Evolutionary conservation across 2,113 vertebrate genomes (phyloP), one percentile per base, ranked within the genome.

Genomic region (Petaurus breviceps): DNA sequence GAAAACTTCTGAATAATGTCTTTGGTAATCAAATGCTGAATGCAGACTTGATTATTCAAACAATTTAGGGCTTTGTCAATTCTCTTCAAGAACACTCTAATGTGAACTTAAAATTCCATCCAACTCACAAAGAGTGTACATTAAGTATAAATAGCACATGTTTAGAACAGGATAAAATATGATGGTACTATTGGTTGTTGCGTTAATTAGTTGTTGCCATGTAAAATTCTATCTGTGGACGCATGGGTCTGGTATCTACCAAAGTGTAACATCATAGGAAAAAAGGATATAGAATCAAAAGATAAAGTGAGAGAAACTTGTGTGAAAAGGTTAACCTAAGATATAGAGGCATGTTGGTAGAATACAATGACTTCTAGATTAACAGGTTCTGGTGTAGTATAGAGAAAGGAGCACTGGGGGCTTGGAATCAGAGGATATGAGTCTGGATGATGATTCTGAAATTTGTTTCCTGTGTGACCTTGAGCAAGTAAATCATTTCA

Each of bases 71-170:
- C 52, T 98, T 96, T 93, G 92, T 94, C 54, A 97, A 89, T 95
- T 93, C 51, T 47, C 91, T 97, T 98, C 61, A 96, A 97, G 68
- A 97, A 93, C 14, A 96, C 37, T 94, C 37, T 92, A 77, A 31
- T 96, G 90, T 0, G 96, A 95, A 96, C 94, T 94, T 93, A 93
- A 97, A 98, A 98, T 96, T 96, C 14, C 97, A 92, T 96, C 50
- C 26, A 24, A 95, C 3, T 95, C 95, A 89, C 89, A 91, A 97
- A 94, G 50, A 0, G 51, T 22, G 8, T 23, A 0, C 54, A 5
- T 94, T 97, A 97, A 98, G 51, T 90, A 96, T 94, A 96, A 98
- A 96, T 92, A 95, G 23, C 6, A n/a, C 61, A 57, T 54, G 19
- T 94, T 97, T 97, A 93, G 0, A 96, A 49, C 84, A 96, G 2